Evolutionary conservation across 2,888 invertebrate genomes (phyloP), one percentile per base, ranked within the genome.

Genomic region (Acrobasis suavella): DNA sequence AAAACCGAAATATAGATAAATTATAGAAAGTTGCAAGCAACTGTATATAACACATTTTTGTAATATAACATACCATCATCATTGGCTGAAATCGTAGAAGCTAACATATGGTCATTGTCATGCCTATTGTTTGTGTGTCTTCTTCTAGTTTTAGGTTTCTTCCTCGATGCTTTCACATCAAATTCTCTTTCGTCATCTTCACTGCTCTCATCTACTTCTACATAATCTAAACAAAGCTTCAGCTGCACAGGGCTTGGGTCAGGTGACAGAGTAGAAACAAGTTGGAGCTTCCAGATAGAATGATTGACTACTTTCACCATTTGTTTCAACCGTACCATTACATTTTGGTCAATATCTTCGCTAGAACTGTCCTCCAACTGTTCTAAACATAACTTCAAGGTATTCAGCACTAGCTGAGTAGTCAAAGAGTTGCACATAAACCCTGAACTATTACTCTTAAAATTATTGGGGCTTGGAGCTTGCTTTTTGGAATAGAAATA

Each of bases 201-300:
- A 62, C 91, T 93, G 64, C 92, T 92, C 16, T 86, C 86, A 62
- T 83, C 85, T 1, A 90, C 88, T 72, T 91, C 89, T 0, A 92
- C 91, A 67, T 92, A 93, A 67, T 92, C 91, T 55, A 90, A 76
- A 64, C 91, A 91, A 1, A 91, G 75, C 65, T 91, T 90, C 7
- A 89, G 69, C 37, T 84, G 83, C 63, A 91, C 82, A 9, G 89
- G 88, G 65, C 88, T 90, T 6, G 86, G 83, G 49, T 91, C 85
- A 2, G 93, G 93, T 7, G 94, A 91, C 1, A 93, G 80, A 63
- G 92, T 93, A 0, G 93, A 93, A n/a, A 96, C 93, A 55, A 96
- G 81, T 75, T 96, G 95, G 71, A 95, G 88, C 74, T 96, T 93
- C 96, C 96, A 96, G 65, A 93, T 87, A 9, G 95, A 95, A 80